These are phyloP conservation scores for Siderastrea siderea DNA, from an alignment of 92 coral and sea anemone genomes.

Conservation along the genomic window DNA sequence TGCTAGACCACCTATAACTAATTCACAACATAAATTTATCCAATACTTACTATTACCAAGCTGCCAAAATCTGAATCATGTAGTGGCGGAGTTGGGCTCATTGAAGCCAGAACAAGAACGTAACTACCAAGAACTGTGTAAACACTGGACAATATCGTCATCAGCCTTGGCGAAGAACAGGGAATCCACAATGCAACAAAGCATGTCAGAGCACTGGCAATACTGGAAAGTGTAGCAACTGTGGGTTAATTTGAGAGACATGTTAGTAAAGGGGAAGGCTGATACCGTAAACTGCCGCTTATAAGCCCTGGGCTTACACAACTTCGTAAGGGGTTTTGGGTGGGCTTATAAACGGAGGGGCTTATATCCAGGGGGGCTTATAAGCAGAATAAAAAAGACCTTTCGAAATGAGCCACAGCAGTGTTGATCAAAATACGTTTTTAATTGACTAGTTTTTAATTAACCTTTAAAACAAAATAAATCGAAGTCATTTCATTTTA, in stretches of 20 bases:
- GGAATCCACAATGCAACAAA: slow-evolving; percentile 85
- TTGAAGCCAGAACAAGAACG: slow-evolving; percentile 72
- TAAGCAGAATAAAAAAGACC: no score
- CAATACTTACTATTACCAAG: slow-evolving; percentile 63
- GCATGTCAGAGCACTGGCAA: slow-evolving; percentile 85
- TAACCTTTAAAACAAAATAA: no score
- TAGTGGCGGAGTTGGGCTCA: slow-evolving; percentile 91
- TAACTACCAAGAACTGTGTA: slow-evolving; percentile 79
- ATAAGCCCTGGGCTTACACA: no score
- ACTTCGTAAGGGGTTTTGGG: no score
- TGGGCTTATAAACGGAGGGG: no score
- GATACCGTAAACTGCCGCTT: no score
- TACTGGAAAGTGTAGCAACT: slow-evolving; percentile 91
- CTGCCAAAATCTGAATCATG: slow-evolving; percentile 72
- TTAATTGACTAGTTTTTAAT: no score
- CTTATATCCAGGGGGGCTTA: neutral
- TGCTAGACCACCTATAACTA: no score
- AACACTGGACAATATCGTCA: slow-evolving; percentile 45
- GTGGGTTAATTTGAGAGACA: slow-evolving; percentile 14
- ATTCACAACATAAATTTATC: neutral
- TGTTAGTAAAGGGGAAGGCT: neutral
- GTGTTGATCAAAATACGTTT: no score
- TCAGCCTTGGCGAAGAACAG: slow-evolving; percentile 63
- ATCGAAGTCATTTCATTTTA: no score
- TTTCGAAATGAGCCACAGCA: no score